Evolutionary conservation across 1,140 invertebrate genomes (phyloP).

Genomic region (Brachionus plicatilis): DNA sequence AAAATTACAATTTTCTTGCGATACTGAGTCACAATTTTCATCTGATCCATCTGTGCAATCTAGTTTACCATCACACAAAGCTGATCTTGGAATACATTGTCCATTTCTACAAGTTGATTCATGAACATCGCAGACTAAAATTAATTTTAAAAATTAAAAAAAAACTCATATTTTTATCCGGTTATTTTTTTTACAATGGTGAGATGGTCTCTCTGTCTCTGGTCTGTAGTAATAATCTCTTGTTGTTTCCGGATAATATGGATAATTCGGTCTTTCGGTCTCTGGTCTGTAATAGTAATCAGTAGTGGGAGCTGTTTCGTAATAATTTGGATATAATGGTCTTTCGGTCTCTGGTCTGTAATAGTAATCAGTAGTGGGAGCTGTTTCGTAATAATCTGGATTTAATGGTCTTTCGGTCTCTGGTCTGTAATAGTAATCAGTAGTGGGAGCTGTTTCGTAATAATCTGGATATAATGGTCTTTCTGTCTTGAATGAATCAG

Average conservation of each 20-base stretch:
- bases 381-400: not conserved
- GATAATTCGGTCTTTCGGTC: not conserved
- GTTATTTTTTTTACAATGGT: not conserved
- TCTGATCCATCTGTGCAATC: slow-evolving; percentile 83
- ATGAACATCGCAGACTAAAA: slow-evolving; percentile 6
- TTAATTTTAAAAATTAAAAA: not conserved
- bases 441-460: not conserved
- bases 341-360: not conserved
- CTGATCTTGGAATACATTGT: slow-evolving; percentile 14
- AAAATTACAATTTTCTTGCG: not conserved
- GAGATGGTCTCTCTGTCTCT: not conserved
- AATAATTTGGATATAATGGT: not conserved
- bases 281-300: no score
- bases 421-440: not conserved
- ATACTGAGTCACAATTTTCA: slow-evolving; percentile 70
- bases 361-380: not conserved
- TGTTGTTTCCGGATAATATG: not conserved
- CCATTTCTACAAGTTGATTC: slow-evolving; percentile 39
- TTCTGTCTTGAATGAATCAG: not conserved
- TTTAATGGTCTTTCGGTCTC: not conserved
- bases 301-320: not conserved
- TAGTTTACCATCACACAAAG: slow-evolving; percentile 69
- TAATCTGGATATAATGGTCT: not conserved
- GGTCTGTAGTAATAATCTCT: not conserved
- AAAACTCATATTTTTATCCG: not conserved